Percentiles rank a stretch among this genome's conserved stretches.
These are phyloP conservation scores for Sphinx pinastri DNA, from an alignment of 2,888 invertebrate genomes.

Conservation along the genomic window DNA sequence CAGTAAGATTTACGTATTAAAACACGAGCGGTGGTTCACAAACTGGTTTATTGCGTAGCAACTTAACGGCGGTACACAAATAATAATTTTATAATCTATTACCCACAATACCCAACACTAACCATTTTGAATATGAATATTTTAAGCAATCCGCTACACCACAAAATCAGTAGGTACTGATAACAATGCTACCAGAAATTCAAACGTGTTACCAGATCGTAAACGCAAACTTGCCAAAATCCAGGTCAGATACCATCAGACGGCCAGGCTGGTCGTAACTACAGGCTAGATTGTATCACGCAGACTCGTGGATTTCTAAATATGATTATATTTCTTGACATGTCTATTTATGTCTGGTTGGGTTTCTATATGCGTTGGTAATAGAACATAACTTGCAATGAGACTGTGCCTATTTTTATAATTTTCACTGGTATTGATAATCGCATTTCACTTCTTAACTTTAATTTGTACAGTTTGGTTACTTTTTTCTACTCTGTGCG, in stretches of 20 bases:
- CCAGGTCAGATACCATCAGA: constrained; percentile 22
- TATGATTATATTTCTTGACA: constrained; percentile 6
- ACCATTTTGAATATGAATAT: no score
- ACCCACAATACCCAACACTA: no score
- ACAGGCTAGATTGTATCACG: constrained; percentile 45
- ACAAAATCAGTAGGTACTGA: background rate
- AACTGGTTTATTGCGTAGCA: no score
- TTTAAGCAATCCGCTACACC: background rate
- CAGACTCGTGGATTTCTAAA: constrained; percentile 21
- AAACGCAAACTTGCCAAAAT: constrained; percentile 21
- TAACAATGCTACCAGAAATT: background rate
- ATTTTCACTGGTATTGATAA: background rate
- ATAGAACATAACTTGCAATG: no score
- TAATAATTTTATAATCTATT: no score
- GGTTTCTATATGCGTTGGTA: background rate
- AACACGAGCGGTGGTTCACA: no score
- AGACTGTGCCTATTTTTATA: background rate
- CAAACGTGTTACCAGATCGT: background rate
- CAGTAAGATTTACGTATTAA: no score
- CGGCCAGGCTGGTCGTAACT: background rate
- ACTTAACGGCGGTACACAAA: no score
- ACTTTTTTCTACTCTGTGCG: no score
- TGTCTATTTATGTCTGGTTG: background rate
- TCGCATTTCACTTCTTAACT: no score
- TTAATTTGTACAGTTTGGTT: no score